Base-by-base conservation (phyloP, 2,888 invertebrate genomes). In the Lypha dubia region DNA sequence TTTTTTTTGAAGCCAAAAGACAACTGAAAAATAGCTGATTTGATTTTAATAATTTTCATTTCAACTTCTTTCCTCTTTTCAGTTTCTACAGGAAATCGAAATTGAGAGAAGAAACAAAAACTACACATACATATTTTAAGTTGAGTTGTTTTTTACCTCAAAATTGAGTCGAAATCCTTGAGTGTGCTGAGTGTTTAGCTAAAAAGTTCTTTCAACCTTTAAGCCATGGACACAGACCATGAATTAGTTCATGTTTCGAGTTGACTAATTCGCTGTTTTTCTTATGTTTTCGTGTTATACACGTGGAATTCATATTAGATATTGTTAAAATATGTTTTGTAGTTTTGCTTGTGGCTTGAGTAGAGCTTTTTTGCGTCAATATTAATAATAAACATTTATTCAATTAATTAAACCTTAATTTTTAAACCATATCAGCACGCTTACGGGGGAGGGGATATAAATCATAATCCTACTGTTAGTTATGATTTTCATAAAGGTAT, bases 191-290 rank as follows among this genome's bases (percentile, higher is more conserved):
- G 20, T 28, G 22, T 53, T 70, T 53, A 28, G 41, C 32, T 32
- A 62, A 71, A 46, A 56, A 79, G 70, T 71, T 63, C 62, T 63
- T 63, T 71, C 79, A 53, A 71, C 53, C 44, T 53, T 41, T 53
- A 28, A 51, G n/a, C 28, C 1, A 62, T 24, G 44, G 53, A 32
- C 63, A 9, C 13, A 6, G 15, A 11, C 13, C 20, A 51, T 62
- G 32, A 46, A 49, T 24, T 38, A 38, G 8, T 15, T 49, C 35
- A 5, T 49, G 13, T 51, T 51, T 22, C 28, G 15, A 3, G 1
- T 46, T 58, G 22, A 32, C 58, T 58, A 28, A 58, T 71, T 20
- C 15, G 35, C 11, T 38, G 11, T 38, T 38, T 11, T n/a, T n/a
- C n/a, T n/a, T n/a, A n/a, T 28, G 2, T 28, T 13, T 56, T 70